Evolutionary conservation across 30 jellyfish, hydroid and myxozoan species (phyloP).

Genomic region (Hydractinia symbiolongicarpus): DNA sequence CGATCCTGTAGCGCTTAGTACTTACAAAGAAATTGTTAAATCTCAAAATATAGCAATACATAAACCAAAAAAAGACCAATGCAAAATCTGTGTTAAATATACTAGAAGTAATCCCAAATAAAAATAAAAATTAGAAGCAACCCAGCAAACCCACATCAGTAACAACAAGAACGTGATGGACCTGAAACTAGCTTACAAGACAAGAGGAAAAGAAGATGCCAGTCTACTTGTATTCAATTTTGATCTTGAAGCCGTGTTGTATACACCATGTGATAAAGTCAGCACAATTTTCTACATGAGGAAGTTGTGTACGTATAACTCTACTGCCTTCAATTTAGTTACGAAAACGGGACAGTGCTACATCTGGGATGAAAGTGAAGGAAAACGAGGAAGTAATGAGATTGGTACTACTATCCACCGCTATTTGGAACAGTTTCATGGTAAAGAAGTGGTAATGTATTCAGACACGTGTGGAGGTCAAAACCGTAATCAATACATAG

Average conservation of each 20-base stretch:
- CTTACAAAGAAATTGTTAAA: neutral
- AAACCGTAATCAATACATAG: conserved; percentile 14
- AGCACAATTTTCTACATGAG: conserved; percentile 16
- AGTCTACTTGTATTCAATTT: neutral
- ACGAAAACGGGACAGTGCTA: neutral
- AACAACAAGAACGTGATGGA: conserved; percentile 2
- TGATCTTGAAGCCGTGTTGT: conserved; percentile 12
- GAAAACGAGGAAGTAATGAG: conserved; percentile 15
- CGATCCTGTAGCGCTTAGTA: neutral
- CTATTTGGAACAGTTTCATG: neutral
- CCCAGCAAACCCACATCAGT: neutral
- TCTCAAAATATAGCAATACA: neutral
- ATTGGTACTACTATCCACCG: neutral
- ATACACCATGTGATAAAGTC: conserved; percentile 20
- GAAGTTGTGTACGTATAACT: conserved; percentile 1
- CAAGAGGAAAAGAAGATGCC: conserved; percentile 13
- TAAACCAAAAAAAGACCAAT: conserved; percentile 15
- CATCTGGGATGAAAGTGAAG: conserved; percentile 20
- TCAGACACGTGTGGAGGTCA: conserved; percentile 17
- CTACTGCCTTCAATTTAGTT: conserved; percentile 5
- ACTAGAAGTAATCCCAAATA: neutral
- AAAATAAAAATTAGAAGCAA: neutral
- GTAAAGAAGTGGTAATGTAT: conserved; percentile 17
- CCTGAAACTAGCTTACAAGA: neutral
- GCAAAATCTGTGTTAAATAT: neutral